Conservation (phyloP, 2,113 vertebrate species). For the mouse (Mus musculus) region GRCm39 chr17:86017001-86017500, state of each 20-base stretch:
- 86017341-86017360: neutral
- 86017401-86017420: neutral
- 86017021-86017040: neutral
- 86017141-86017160: neutral
- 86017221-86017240: neutral
- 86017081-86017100: neutral
- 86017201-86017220: neutral
- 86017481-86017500: neutral
- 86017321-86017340: neutral
- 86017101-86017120: neutral
- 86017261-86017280: neutral
- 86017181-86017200: neutral
- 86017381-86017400: neutral
- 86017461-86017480: neutral
- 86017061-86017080: neutral
- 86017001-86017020: neutral
- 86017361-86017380: neutral
- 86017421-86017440: neutral
- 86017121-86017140: neutral
- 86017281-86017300: neutral
- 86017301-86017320: neutral
- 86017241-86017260: neutral
- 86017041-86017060: neutral
- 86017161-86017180: neutral
- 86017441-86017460: neutral